Conservation (phyloP, 2,888 invertebrate genomes). For the Amphipyra berbera region DNA sequence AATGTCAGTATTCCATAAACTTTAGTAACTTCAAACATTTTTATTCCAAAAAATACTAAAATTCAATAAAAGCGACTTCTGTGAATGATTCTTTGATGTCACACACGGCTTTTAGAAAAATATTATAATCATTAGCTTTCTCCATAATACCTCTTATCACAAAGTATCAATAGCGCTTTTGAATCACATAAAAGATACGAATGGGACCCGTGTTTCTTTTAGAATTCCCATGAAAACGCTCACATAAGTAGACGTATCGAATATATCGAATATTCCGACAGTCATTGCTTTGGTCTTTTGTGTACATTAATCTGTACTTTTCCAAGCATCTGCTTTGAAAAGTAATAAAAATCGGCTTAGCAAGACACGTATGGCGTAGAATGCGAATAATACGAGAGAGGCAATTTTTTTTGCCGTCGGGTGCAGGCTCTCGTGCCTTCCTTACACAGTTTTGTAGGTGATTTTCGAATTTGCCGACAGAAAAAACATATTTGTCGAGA, state of each 20-base stretch:
- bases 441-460: slow-evolving; percentile 57
- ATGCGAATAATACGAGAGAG: slow-evolving; percentile 71
- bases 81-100: slow-evolving; percentile 24
- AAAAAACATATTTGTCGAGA: slow-evolving; percentile 72
- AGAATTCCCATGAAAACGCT: slow-evolving; percentile 52
- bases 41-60: neutral
- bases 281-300: slow-evolving; percentile 73
- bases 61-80: slow-evolving; percentile 1
- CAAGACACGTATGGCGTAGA: slow-evolving; percentile 75
- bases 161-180: slow-evolving; percentile 36
- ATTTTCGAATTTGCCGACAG: slow-evolving; percentile 65
- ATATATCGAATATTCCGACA: slow-evolving; percentile 62
- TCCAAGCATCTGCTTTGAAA: slow-evolving; percentile 79
- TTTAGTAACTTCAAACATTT: neutral
- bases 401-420: slow-evolving; percentile 60
- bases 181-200: slow-evolving; percentile 30
- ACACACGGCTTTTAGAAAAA: slow-evolving; percentile 8
- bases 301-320: slow-evolving; percentile 79
- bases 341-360: slow-evolving; percentile 88
- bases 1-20: neutral
- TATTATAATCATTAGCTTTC: slow-evolving; percentile 12
- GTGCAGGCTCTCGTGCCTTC: slow-evolving; percentile 45
- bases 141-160: slow-evolving; percentile 13
- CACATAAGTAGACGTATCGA: slow-evolving; percentile 26
- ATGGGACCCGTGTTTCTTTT: slow-evolving; percentile 10